These are phyloP conservation scores for Andinoacara biseriatus DNA, from an alignment of 2,113 vertebrate genomes.

Conservation along the genomic window DNA sequence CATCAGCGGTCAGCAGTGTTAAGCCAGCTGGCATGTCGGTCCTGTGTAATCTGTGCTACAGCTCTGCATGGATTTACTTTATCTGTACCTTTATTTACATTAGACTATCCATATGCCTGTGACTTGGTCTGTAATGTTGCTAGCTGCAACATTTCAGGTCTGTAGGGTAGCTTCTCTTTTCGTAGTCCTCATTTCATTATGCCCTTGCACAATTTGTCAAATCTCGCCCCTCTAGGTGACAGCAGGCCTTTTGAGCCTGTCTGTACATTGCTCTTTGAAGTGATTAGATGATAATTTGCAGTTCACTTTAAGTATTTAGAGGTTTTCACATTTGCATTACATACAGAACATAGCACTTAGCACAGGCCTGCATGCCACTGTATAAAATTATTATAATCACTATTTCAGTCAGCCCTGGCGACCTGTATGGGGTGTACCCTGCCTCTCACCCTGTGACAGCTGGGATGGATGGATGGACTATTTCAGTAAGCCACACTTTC, in stretches of 20 bases:
- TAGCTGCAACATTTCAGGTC: background rate
- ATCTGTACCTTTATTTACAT: background rate
- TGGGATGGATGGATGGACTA: too few relatives aligned
- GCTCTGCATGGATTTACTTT: background rate
- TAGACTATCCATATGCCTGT: background rate
- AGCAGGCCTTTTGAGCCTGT: background rate
- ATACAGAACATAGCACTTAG: background rate
- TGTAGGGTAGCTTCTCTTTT: background rate
- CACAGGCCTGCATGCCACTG: too few relatives aligned
- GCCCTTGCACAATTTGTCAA: background rate
- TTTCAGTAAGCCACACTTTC: too few relatives aligned
- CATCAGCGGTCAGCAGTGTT: background rate
- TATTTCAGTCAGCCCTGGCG: too few relatives aligned
- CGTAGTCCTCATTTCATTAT: background rate
- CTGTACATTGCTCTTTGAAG: background rate
- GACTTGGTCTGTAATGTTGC: background rate
- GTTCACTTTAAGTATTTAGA: background rate
- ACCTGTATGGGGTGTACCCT: too few relatives aligned
- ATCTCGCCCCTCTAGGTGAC: fast-evolving
- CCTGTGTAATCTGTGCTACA: background rate
- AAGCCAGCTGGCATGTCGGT: background rate
- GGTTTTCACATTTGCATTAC: background rate
- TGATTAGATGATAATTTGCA: background rate
- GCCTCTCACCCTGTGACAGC: too few relatives aligned
- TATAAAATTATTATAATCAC: too few relatives aligned